Conservation (phyloP, 2,888 invertebrate genomes). For the Andrena flavipes region DNA sequence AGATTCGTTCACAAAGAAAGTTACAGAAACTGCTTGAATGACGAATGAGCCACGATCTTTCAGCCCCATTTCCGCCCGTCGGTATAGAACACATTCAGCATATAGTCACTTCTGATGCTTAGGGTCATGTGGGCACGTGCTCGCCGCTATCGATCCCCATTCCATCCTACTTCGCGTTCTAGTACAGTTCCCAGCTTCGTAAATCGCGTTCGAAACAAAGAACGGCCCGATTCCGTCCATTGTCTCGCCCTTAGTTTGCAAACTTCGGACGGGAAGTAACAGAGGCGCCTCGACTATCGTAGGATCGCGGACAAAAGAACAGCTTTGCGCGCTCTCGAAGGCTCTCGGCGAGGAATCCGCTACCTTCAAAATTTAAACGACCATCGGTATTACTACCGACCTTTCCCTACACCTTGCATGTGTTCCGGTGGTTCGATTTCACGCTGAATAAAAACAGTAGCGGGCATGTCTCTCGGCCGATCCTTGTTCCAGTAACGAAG, state of each 20-base stretch:
- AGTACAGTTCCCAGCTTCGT: constrained; percentile 26
- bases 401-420: background rate
- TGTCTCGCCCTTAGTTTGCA: constrained; percentile 17
- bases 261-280: constrained; percentile 7
- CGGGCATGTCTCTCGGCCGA: constrained; percentile 2
- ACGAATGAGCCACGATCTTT: constrained; percentile 12
- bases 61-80: background rate
- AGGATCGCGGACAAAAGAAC: background rate
- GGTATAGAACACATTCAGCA: constrained; percentile 9
- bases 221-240: constrained; percentile 8
- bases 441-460: background rate
- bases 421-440: background rate
- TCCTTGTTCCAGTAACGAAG: constrained; percentile 5
- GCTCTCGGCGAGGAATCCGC: constrained; percentile 1
- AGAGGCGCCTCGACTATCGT: background rate
- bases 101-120: constrained; percentile 30
- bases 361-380: background rate
- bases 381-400: background rate
- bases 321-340: background rate
- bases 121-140: constrained; percentile 54
- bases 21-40: constrained; percentile 9
- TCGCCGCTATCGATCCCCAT: constrained; percentile 55
- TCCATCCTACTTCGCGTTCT: constrained; percentile 42
- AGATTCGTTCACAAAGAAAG: background rate
- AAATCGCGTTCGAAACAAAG: constrained; percentile 28